phyloP scores from a whole-genome alignment of 1,140 invertebrate species.

The Procambarus clarkii region DNA sequence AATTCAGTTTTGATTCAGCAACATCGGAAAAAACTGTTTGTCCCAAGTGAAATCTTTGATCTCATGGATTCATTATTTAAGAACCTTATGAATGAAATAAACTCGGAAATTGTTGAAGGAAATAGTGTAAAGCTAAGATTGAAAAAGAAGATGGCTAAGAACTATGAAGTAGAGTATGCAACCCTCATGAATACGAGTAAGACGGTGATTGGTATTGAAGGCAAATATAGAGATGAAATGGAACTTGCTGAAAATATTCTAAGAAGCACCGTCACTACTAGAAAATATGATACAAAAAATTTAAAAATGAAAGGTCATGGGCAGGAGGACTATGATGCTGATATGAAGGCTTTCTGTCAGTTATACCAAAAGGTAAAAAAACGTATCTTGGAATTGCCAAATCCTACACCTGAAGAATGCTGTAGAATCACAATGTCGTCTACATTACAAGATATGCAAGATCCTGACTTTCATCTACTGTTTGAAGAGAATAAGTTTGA shows the following conservation, averaged over 20 bases:
- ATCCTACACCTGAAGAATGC: constrained; percentile 60
- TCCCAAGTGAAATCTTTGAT: constrained; percentile 63
- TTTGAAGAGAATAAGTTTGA: constrained; percentile 62
- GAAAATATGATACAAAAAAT: constrained; percentile 55
- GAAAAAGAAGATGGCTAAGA: constrained; percentile 39
- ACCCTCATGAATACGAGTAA: constrained; percentile 67
- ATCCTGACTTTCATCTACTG: constrained; percentile 51
- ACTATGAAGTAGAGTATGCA: constrained; percentile 33
- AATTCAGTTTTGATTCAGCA: constrained; percentile 67
- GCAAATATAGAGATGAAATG: constrained; percentile 57
- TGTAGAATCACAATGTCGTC: constrained; percentile 63
- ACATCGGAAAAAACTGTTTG: constrained; percentile 52
- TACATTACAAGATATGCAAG: constrained; percentile 65
- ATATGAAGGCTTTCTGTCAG: constrained; percentile 41
- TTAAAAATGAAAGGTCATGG: constrained; percentile 69
- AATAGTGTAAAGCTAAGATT: constrained; percentile 26
- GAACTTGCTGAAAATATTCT: constrained; percentile 68
- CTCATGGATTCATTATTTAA: constrained; percentile 65
- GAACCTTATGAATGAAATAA: constrained; percentile 15
- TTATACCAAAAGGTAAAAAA: constrained; percentile 27
- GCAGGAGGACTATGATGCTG: constrained; percentile 42
- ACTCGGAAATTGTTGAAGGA: not conserved
- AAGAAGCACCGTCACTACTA: constrained; percentile 61
- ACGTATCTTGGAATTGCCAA: constrained; percentile 32
- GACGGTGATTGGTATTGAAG: constrained; percentile 58